phyloP scores from a whole-genome alignment of 2,797 vertebrate species.

The Sebastes nivosus region DNA sequence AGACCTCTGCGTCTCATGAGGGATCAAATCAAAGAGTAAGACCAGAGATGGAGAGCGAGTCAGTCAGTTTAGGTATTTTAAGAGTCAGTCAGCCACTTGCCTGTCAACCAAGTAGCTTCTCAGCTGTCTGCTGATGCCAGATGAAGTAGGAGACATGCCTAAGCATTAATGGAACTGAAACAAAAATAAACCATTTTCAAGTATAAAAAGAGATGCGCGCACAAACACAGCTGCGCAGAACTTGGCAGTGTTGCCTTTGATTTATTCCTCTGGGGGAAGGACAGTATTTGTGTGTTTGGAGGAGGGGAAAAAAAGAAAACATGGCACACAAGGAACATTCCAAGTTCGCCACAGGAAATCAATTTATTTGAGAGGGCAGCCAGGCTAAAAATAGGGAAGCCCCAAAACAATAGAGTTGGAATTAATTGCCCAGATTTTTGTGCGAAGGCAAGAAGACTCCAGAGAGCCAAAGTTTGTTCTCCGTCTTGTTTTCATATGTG shows the following conservation, averaged over 20 bases:
- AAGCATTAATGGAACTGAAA: constrained; percentile 79
- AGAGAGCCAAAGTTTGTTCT: constrained; percentile 78
- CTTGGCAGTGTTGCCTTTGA: constrained; percentile 77
- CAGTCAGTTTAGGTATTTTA: constrained; percentile 55
- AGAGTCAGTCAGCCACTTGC: constrained; percentile 60
- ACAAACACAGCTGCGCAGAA: constrained; percentile 65
- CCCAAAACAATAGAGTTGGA: constrained; percentile 73
- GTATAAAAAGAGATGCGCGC: constrained; percentile 71
- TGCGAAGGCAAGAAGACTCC: constrained; percentile 63
- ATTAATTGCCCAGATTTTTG: constrained; percentile 82
- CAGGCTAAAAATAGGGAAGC: constrained; percentile 78
- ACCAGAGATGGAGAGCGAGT: constrained; percentile 19
- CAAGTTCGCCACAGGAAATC: constrained; percentile 81
- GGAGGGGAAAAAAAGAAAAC: constrained; percentile 3
- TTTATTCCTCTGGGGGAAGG: constrained; percentile 79
- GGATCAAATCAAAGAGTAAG: constrained; percentile 50
- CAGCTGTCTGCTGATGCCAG: constrained; percentile 65
- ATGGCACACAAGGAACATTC: constrained; percentile 71
- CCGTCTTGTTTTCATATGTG: constrained; percentile 69
- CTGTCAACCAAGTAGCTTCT: constrained; percentile 60
- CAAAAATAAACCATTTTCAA: constrained; percentile 81
- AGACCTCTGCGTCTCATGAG: constrained; percentile 50
- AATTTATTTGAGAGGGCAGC: constrained; percentile 83
- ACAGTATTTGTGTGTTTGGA: constrained; percentile 60
- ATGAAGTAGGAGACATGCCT: constrained; percentile 72